Conservation (phyloP, 2,113 vertebrate genomes). For the Trinectes maculatus region DNA sequence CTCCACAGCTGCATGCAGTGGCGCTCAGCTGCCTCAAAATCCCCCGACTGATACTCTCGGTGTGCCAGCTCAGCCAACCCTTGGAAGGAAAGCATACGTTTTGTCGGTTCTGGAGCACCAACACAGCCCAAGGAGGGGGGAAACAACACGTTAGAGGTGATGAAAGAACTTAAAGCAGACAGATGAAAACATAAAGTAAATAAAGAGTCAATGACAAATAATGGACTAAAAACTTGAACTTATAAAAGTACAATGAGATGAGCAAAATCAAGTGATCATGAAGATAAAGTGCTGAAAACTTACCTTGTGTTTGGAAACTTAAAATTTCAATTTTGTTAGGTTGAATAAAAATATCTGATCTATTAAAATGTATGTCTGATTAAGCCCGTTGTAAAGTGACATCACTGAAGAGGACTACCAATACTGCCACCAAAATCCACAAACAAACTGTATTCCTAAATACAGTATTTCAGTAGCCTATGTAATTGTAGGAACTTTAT, state of each 20-base stretch:
- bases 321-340: background rate
- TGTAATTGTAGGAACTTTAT: background rate
- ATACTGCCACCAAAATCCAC: too few species aligned
- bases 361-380: background rate
- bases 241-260: slow-evolving; percentile 4
- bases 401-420: background rate
- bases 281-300: background rate
- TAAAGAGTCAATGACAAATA: slow-evolving; percentile 25
- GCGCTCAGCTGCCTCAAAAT: slow-evolving; percentile 98
- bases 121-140: slow-evolving; percentile 87
- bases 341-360: background rate
- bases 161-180: slow-evolving; percentile 84
- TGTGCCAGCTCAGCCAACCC: slow-evolving; percentile 99
- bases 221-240: slow-evolving; percentile 2
- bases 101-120: slow-evolving; percentile 99
- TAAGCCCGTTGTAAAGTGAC: background rate
- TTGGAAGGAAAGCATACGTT: slow-evolving; percentile 99
- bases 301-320: background rate
- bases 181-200: slow-evolving; percentile 68
- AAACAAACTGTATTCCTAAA: too few species aligned
- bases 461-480: too few species aligned
- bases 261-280: background rate
- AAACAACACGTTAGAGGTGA: slow-evolving; percentile 96
- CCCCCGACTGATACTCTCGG: slow-evolving; percentile 98
- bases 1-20: slow-evolving; percentile 99